Conservation (phyloP, 2,113 vertebrate genomes). For the Chiloscyllium plagiosum region DNA sequence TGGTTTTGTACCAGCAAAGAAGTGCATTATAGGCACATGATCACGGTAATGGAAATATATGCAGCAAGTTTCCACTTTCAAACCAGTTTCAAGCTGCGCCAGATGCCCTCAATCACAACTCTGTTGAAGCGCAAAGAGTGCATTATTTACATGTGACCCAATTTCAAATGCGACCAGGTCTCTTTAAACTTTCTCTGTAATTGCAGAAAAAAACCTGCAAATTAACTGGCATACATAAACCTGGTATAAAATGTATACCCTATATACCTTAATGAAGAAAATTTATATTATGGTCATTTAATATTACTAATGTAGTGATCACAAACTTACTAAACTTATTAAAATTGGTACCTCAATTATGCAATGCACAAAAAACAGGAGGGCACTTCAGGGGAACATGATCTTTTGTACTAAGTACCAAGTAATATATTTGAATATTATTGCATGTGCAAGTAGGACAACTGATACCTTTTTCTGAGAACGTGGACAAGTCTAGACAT, state of each 20-base stretch:
- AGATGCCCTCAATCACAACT: background rate
- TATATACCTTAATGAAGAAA: background rate
- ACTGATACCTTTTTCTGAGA: background rate
- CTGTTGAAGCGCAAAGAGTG: slow-evolving; percentile 7
- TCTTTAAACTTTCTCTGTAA: background rate
- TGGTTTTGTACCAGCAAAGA: background rate
- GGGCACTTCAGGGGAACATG: background rate
- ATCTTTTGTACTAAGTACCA: background rate
- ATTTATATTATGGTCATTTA: too few relatives aligned
- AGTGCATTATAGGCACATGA: background rate
- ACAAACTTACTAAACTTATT: background rate
- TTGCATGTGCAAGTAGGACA: background rate
- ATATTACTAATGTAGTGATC: background rate
- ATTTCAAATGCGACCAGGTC: background rate
- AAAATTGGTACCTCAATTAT: background rate
- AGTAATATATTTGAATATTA: background rate
- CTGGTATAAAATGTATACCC: background rate
- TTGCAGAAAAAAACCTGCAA: background rate
- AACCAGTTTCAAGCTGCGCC: background rate
- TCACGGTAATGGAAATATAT: background rate
- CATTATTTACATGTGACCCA: slow-evolving; percentile 23
- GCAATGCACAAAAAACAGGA: background rate
- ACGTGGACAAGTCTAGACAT: background rate
- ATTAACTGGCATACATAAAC: background rate
- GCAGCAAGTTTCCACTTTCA: slow-evolving; percentile 1